Evolutionary conservation across 1,140 invertebrate genomes (phyloP).

Genomic region (Hylaeus volcanicus): DNA sequence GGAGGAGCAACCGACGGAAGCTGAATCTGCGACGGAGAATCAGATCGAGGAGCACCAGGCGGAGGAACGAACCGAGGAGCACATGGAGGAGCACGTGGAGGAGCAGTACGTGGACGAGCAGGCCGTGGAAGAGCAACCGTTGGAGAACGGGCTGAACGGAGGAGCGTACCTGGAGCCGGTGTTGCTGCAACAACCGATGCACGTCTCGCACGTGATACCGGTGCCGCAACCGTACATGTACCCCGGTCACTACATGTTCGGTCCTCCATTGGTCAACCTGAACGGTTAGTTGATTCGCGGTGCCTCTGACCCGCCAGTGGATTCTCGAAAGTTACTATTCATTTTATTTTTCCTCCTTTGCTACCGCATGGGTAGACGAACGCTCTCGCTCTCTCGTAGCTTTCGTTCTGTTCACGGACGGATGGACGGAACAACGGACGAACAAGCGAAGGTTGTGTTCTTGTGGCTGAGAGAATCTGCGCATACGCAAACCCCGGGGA

Average conservation of each 20-base stretch:
- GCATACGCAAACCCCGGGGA: slow-evolving; percentile 47
- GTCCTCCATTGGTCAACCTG: slow-evolving; percentile 78
- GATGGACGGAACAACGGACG: slow-evolving; percentile 67
- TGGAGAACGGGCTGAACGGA: slow-evolving; percentile 46
- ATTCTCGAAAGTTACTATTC: slow-evolving; percentile 3
- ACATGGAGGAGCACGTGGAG: slow-evolving; percentile 32
- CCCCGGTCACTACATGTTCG: slow-evolving; percentile 80
- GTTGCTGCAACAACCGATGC: slow-evolving; percentile 70
- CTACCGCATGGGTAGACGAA: slow-evolving; percentile 38
- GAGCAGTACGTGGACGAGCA: slow-evolving; percentile 52
- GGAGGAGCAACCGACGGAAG: slow-evolving; percentile 39
- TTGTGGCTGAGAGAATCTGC: slow-evolving; percentile 46
- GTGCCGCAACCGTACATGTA: slow-evolving; percentile 78
- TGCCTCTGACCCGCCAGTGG: not conserved
- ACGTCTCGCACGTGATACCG: slow-evolving; percentile 71
- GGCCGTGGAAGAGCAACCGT: slow-evolving; percentile 33
- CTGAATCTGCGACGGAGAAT: slow-evolving; percentile 30
- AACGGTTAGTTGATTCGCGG: slow-evolving; percentile 76
- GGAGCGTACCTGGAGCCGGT: slow-evolving; percentile 63
- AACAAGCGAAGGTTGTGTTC: slow-evolving; percentile 35
- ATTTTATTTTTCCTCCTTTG: slow-evolving; percentile 10
- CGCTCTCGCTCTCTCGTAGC: slow-evolving; percentile 43
- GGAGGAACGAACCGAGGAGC: slow-evolving; percentile 33
- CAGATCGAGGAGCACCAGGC: slow-evolving; percentile 12
- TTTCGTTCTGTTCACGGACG: slow-evolving; percentile 61